Evolutionary conservation across 2,797 vertebrate species (phyloP), one percentile per base, ranked within the genome.

Genomic region (Pipistrellus kuhlii): DNA sequence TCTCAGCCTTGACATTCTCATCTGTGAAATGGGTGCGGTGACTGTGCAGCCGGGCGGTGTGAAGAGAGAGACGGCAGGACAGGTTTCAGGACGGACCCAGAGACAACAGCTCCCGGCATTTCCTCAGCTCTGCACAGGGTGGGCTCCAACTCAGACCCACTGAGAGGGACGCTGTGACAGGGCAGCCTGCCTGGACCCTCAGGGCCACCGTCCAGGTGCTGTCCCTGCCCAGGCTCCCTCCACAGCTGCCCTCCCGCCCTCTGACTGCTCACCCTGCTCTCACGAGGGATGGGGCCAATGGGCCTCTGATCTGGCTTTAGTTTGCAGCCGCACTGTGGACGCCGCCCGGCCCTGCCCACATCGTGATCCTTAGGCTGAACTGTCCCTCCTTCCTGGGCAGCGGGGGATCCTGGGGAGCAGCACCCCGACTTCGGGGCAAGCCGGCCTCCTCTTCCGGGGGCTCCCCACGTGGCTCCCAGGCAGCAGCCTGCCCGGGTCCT

Each of bases 1-100:
- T 4, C 38, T 55, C 11, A 44, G 57, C 17, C 66, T 66, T 44
- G 20, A 2, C 6, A 6, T 69, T 44, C 80, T 35, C 27, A 2
- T 32, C 59, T 44, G 10, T 53, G 3, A 2, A 6, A 2, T 2
- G 32, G 66, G 17, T 12, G 13, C 0, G 1, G 2, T 9, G 11
- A 2, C 12, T 3, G 1, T 4, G 57, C 1, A 0, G 9, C 2
- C 3, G 2, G 55, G 38, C 32, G 0, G 0, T 17, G 38, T 2
- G 23, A 13, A 48, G 21, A 41, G 46, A 23, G 38, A 18, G 23
- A 25, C 9, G 0, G 10, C 0, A 2, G 11, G 3, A 76, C 11
- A 1, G 0, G 17, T 1, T 27, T 51, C 75, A 13, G 13, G 21
- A 38, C 10, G 0, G 48, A 30, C 5, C 20, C 0, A 51, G 20